These are phyloP conservation scores for Tigriopus californicus DNA, from an alignment of 2,888 invertebrate species.

Conservation along the genomic window DNA sequence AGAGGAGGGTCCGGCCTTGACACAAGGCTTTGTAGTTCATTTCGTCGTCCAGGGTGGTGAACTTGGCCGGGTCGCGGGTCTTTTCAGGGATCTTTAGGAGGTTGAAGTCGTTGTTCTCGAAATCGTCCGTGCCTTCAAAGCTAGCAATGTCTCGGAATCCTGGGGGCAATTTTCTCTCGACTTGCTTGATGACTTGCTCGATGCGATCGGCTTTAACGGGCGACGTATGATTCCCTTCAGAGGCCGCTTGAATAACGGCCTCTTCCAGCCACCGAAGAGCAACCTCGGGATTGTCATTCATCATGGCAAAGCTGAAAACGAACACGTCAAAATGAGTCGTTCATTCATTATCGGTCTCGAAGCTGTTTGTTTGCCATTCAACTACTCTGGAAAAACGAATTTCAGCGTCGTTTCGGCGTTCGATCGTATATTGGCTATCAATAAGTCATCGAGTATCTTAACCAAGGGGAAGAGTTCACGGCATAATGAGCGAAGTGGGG, in stretches of 20 bases:
- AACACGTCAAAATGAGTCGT: no score
- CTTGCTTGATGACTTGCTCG: conserved; percentile 2
- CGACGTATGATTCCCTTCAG: background rate
- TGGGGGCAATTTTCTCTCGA: background rate
- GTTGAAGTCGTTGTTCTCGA: background rate
- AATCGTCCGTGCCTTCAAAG: no score
- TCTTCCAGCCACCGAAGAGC: background rate
- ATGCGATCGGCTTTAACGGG: background rate
- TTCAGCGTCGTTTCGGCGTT: no score
- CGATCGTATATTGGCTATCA: no score
- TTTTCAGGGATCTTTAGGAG: background rate
- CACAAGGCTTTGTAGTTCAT: conserved; percentile 25
- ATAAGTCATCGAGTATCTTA: no score
- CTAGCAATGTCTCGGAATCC: background rate
- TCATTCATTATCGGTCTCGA: no score
- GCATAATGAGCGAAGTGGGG: no score
- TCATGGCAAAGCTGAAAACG: background rate
- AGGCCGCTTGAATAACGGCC: background rate
- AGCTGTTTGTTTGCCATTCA: no score
- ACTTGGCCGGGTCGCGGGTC: conserved; percentile 1
- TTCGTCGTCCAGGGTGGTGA: conserved; percentile 20
- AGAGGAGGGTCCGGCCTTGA: conserved; percentile 23
- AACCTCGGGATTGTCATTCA: background rate
- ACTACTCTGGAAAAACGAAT: no score
- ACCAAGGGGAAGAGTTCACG: no score